phyloP scores from a whole-genome alignment of 2,797 vertebrate species.

The Anas bernieri region DNA sequence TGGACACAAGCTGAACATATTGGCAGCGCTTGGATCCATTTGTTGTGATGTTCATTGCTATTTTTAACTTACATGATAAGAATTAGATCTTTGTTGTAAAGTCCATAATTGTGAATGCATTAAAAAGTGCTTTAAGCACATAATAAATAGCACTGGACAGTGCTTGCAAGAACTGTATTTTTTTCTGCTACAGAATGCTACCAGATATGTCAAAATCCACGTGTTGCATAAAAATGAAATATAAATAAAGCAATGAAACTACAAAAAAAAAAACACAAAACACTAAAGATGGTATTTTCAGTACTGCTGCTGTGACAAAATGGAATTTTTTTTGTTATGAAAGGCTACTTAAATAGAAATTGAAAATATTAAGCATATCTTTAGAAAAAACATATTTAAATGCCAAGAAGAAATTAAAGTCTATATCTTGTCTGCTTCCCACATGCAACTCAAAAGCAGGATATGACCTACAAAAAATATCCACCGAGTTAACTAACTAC shows the following conservation, averaged over 20 bases:
- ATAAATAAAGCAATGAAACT: not conserved
- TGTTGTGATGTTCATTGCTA: not conserved
- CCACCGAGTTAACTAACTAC: not conserved
- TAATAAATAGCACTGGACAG: not conserved
- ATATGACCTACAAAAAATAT: not conserved
- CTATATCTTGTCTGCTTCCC: not conserved
- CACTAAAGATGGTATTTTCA: not conserved
- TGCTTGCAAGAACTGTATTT: not conserved
- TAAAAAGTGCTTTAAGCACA: not conserved
- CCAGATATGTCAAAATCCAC: not conserved
- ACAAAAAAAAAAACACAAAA: not conserved
- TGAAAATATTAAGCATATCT: not conserved
- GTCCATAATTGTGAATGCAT: constrained; percentile 21
- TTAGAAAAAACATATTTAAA: not conserved
- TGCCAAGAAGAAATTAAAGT: not conserved
- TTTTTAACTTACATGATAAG: constrained; percentile 44
- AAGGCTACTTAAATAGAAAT: not conserved
- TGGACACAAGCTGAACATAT: not conserved
- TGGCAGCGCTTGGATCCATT: not conserved
- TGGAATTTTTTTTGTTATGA: not conserved
- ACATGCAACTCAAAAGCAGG: not conserved
- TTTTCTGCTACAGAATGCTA: not conserved
- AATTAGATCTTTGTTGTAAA: constrained; percentile 46
- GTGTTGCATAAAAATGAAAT: not conserved
- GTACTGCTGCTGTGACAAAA: not conserved